phyloP scores from a whole-genome alignment of 2,888 invertebrate species.

The Phyto melanocephala region DNA sequence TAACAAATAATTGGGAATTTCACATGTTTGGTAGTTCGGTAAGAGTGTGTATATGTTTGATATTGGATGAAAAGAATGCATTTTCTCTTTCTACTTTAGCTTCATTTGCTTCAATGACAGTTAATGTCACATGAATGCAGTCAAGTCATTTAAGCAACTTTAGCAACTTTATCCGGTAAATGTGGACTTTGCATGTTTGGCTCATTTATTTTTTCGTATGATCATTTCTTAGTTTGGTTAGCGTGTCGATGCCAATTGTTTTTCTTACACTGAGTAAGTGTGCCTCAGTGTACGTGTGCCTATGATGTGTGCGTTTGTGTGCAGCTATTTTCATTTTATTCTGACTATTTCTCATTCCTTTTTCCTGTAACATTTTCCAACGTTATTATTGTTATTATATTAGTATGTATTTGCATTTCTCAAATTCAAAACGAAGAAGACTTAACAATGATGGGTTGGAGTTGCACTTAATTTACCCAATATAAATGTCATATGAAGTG shows the following conservation, averaged over 20 bases:
- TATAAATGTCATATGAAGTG: too few relatives aligned
- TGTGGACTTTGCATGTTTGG: conserved; percentile 64
- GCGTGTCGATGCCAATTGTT: conserved; percentile 63
- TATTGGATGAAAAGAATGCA: conserved; percentile 47
- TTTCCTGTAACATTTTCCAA: conserved; percentile 18
- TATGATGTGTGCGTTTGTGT: not conserved
- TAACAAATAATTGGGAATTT: conserved; percentile 12
- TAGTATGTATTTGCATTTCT: conserved; percentile 31
- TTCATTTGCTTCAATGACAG: conserved; percentile 61
- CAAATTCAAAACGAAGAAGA: conserved; percentile 2
- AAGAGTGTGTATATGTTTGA: not conserved
- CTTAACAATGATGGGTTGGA: not conserved
- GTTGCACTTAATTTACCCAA: not conserved
- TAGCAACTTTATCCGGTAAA: conserved; percentile 64
- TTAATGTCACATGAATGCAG: conserved; percentile 64
- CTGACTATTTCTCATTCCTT: conserved; percentile 14
- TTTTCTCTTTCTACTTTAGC: conserved; percentile 61
- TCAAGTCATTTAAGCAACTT: conserved; percentile 63
- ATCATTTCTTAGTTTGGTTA: conserved; percentile 35
- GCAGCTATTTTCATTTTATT: not conserved
- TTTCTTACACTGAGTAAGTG: conserved; percentile 37
- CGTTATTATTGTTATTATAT: conserved; percentile 32
- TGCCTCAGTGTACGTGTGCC: not conserved
- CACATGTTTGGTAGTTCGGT: conserved; percentile 2
- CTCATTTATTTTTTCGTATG: conserved; percentile 7